Evolutionary conservation across 1,140 invertebrate genomes (phyloP), one percentile per base, ranked within the genome.

Genomic region (Periplaneta americana): DNA sequence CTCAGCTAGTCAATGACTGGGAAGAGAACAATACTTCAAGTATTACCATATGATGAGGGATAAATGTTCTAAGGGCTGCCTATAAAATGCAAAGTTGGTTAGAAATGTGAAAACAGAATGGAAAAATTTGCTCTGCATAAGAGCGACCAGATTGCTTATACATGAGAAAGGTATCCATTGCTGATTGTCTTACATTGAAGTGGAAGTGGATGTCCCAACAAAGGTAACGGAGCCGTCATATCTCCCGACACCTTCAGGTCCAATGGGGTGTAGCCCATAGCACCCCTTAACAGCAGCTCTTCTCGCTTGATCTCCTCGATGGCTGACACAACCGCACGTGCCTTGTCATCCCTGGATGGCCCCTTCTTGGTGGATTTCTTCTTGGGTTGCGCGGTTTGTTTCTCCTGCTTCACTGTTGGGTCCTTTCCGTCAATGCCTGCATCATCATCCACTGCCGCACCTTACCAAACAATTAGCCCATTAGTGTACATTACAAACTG

Each of bases 261-360:
- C 17, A 77, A 31, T 6, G 2, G 22, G 35, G 18, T 22, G n/a
- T 66, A 80, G 8, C 74, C 34, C 17, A 81, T 37, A 8, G 66
- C 75, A 28, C 81, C 81, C 33, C 81, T 35, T 36, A 81, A 39
- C 75, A 81, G 22, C 81, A 81, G 31, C 34, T 81, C 81, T 39
- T 81, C 81, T 22, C 81, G 75, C 48, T 81, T 81, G 34, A 81
- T 81, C 48, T 81, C 81, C 33, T 81, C 81, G 8, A 81, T 81
- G n/a, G 81, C 81, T 33, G 81, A 39, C 4, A 81, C 66, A 22
- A 81, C 81, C 39, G 81, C 75, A 31, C 81, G 75, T 76, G 81
- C 81, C 34, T 81, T 81, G 81, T 81, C 81, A n/a, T 81, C 81
- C 18, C 81, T 33, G 9, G 81, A 13, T 15, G 32, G 28, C 76